Base-by-base conservation (phyloP, 2,113 vertebrate genomes). In the Albula goreensis region DNA sequence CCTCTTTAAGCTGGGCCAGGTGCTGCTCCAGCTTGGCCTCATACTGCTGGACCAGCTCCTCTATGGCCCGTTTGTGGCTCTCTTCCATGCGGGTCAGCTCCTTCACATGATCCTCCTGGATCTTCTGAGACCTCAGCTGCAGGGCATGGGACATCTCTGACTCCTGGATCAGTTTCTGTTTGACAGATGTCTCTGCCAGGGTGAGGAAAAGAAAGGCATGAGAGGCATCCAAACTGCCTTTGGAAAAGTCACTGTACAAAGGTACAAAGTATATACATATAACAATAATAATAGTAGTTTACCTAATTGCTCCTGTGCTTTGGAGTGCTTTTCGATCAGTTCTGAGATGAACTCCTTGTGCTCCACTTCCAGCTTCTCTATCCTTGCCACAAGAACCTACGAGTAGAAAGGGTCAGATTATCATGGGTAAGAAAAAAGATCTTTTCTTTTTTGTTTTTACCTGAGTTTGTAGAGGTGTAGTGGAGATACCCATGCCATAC, bases 111-210 rank as follows among this genome's bases (percentile, higher is more conserved):
- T 97, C 95, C 57, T 97, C 96, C 90, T 97, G 95, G 95, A 97
- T 96, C 12, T 83, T 93, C 82, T 97, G 93, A 50, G 92, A 94
- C 90, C 97, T 95, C 70, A 93, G 88, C 92, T 97, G 95, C 80
- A 99, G 92, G 88, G 97, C 97, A 92, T 96, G 94, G 80, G 95
- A 95, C 88, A 96, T 97, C 92, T 97, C 95, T 48, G 96, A 97
- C 91, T 98, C 96, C 81, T 95, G 89, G 83, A 97, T 93, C 81
- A 99, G 93, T 92, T 98, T 99, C 87, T 97, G 96, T 41, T 41
- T 41, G 89, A 94, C 96, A 90, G 93, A 97, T 80, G 95, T 94
- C 60, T 92, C 98, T 99, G 90, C 80, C 80, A 89, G 12, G 53
- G 53, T 56, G 53, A 56, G 53, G 7, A 56, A 56, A 56, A 56